phyloP scores from a whole-genome alignment of 2,113 vertebrate genomes.

The Canis aureus region DNA sequence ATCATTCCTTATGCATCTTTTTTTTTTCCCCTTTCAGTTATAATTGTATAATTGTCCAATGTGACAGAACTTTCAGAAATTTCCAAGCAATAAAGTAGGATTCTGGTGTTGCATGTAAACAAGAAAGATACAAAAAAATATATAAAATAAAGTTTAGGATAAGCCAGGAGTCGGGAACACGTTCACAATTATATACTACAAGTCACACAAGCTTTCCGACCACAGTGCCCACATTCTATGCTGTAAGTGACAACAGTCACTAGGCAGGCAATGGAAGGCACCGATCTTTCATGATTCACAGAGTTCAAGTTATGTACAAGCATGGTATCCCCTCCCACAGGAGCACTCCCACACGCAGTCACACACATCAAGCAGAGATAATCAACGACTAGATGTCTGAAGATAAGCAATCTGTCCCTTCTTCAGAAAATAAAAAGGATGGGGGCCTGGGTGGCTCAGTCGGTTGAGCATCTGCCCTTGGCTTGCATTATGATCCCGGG shows the following conservation, averaged over 20 bases:
- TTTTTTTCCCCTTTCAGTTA: conserved; percentile 50
- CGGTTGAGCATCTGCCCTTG: neutral
- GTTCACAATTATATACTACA: conserved; percentile 48
- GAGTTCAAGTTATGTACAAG: conserved; percentile 46
- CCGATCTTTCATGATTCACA: conserved; percentile 66
- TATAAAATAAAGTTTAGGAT: conserved; percentile 60
- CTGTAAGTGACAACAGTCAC: conserved; percentile 66
- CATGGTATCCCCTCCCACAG: neutral
- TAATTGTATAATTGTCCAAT: neutral
- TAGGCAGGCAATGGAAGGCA: conserved; percentile 28
- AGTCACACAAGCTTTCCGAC: conserved; percentile 58
- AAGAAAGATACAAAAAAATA: conserved; percentile 50
- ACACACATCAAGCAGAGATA: neutral
- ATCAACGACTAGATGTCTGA: neutral
- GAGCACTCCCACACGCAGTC: neutral
- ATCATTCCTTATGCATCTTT: neutral
- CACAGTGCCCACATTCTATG: conserved; percentile 39
- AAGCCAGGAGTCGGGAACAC: conserved; percentile 54
- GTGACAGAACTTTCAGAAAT: conserved; percentile 8
- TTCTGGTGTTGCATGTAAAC: conserved; percentile 45
- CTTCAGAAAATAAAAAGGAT: conserved; percentile 32
- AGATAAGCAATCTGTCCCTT: conserved; percentile 1
- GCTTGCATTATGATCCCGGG: neutral
- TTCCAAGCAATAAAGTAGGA: neutral
- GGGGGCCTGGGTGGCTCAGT: neutral